Evolutionary conservation across 2,113 vertebrate genomes (phyloP).

Genomic region (Erythrocercus mccallii): DNA sequence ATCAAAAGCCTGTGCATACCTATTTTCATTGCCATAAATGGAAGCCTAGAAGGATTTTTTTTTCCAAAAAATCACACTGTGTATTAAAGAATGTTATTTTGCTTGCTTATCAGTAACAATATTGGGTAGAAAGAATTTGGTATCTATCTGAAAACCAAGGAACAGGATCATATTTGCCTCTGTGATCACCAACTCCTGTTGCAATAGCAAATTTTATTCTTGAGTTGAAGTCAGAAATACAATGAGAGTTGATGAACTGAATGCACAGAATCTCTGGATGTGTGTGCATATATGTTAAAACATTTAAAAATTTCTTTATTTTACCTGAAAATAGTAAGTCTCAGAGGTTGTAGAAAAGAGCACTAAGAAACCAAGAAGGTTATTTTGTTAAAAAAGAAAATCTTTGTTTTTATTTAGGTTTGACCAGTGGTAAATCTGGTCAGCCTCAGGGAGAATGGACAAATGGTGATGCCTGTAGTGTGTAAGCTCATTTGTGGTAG

Average conservation of each 20-base stretch:
- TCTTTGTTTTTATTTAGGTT: background rate
- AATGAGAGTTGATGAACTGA: background rate
- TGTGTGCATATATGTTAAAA: background rate
- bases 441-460: background rate
- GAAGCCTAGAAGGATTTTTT: background rate
- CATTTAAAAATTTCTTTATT: background rate
- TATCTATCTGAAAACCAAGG: background rate
- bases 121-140: background rate
- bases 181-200: background rate
- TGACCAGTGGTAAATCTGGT: background rate
- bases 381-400: background rate
- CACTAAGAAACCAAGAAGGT: background rate
- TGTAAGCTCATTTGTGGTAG: background rate
- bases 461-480: rapidly evolving
- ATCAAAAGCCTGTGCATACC: background rate
- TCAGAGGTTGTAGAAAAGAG: background rate
- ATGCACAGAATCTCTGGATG: background rate
- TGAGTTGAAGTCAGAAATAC: background rate
- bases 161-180: background rate
- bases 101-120: background rate
- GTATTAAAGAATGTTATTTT: background rate
- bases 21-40: background rate
- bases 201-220: background rate
- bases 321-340: background rate
- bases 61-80: background rate